Evolutionary conservation across 2,797 vertebrate genomes (phyloP), one percentile per base, ranked within the genome.

Genomic region (Potorous gilbertii): DNA sequence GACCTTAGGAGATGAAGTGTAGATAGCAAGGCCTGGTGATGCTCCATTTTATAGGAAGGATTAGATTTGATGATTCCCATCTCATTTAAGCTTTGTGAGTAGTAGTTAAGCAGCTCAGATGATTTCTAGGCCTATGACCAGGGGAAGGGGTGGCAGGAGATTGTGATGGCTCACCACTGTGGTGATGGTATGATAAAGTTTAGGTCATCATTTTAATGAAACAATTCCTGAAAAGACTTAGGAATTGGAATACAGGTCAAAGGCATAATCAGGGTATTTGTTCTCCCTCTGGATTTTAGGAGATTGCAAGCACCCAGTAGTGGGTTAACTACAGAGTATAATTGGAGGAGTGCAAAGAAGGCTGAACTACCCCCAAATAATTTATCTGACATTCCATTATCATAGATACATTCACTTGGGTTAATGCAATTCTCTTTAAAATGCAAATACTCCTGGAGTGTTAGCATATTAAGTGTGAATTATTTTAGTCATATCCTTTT

Each of bases 301-400:
- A 50, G 8, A 24, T 87, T 50, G 21, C 24, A 87, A 87, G 9
- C 24, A 50, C 21, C 74, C 40, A 87, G 50, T 87, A 50, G 74
- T 12, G 74, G 74, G 21, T 87, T 87, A 87, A 50, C 74, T 50
- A 87, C 10, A 87, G 40, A 46, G 40, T 50, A 87, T 87, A 87
- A 87, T 87, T 87, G 9, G 74, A 87, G 74, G 74, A 87, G 24
- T 87, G 9, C 24, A 50, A 87, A 87, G 74, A 87, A 50, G 74
- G 9, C 40, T 87, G 74, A 87, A 87, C 21, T 87, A 50, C 21
- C 21, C 40, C 40, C 74, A 87, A 87, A 87, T 87, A 87, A 87
- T 87, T 87, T 87, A 87, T 87, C 74, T 87, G 74, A 87, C 74
- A 87, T 50, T 87, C 74, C 40, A 87, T 87, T 87, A 87, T 87